Evolutionary conservation across 2,888 invertebrate genomes (phyloP), one percentile per base, ranked within the genome.

Genomic region (Polyommatus icarus): DNA sequence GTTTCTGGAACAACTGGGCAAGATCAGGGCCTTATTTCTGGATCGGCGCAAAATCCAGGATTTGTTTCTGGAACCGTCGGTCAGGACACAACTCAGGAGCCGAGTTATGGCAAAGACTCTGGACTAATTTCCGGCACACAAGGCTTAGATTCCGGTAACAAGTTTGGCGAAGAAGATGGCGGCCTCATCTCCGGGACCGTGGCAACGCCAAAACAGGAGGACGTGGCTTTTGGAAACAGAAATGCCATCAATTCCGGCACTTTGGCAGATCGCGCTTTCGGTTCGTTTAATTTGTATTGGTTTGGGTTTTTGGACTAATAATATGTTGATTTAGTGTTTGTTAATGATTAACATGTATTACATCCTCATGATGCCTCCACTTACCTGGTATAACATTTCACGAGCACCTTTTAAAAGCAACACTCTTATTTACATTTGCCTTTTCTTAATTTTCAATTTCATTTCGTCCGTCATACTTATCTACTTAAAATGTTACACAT

Each of bases 281-380:
- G 75, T 75, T 29, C 12, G 24, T 29, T 73, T 75, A 0, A 29
- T 75, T 75, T 75, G 50, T 75, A 75, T 29, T 40, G 40, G 72
- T 72, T 72, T 36, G 72, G 72, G 36, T 0, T 10, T 4, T 20
- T 29, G 32, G 29, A 67, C 67, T 29, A 67, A 67, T 67, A 46
- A 10, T 46, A 46, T 36, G 36, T 36, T 36, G 7, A 7, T 10
- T 46, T 46, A 46, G 12, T 46, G 46, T 46, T 46, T 46, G 40
- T 40, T 40, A 46, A 46, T 46, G 46, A 46, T 8, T 46, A 46
- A 46, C 46, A 46, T 46, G 46, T 46, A 12, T 46, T 46, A 46
- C 10, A 46, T 46, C 46, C 46, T 46, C 3, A 46, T 46, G 10
- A 46, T 3, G 12, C 46, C 46, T 46, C 10, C 40, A 40, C 10